Evolutionary conservation across 2,113 vertebrate species (phyloP), one percentile per base, ranked within the genome.

Genomic region (Cyanistes caeruleus): DNA sequence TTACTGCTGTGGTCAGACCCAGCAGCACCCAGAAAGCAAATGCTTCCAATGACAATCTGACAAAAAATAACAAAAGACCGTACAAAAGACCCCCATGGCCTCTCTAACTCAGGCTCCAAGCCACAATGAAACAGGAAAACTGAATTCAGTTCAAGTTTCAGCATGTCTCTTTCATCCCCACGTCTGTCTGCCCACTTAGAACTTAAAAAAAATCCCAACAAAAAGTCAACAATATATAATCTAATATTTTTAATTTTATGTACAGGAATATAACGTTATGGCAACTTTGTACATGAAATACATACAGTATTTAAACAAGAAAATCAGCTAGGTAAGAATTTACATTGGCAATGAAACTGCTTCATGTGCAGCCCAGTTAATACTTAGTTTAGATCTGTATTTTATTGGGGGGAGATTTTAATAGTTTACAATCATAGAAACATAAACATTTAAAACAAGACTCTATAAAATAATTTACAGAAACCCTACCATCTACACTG

Each of bases 381-480:
- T 98, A 98, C 84, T 98, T 97, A 98, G 97, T 98, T 98, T 98
- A 98, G 97, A 98, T 99, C 97, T 98, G 96, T 97, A 97, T 97
- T 97, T 97, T 94, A 95, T 46, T 78, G 87, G 97, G 97, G 91
- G 85, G 97, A 97, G 87, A 93, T 95, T 97, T 98, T 98, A 98
- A 98, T 99, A 98, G 97, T 98, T 98, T 98, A 98, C 97, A 98
- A 95, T 98, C 98, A 98, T 98, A 98, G 98, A 98, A 98, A 98
- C 98, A 99, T 98, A 96, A 97, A 98, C 98, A 98, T 98, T 98
- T 98, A 96, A 98, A 97, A 98, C 96, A 97, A 97, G 98, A 97
- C 97, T 98, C 98, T 98, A 99, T 98, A 99, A 99, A 99, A 99
- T 99, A 99, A 99, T 99, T 99, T 99, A 99, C 98, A 99, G 97